A percentile compares a stretch with the other conserved stretches of the same genome.
Evolutionary conservation across 1,140 invertebrate genomes (phyloP).

Genomic region (Drosophila nasuta): DNA sequence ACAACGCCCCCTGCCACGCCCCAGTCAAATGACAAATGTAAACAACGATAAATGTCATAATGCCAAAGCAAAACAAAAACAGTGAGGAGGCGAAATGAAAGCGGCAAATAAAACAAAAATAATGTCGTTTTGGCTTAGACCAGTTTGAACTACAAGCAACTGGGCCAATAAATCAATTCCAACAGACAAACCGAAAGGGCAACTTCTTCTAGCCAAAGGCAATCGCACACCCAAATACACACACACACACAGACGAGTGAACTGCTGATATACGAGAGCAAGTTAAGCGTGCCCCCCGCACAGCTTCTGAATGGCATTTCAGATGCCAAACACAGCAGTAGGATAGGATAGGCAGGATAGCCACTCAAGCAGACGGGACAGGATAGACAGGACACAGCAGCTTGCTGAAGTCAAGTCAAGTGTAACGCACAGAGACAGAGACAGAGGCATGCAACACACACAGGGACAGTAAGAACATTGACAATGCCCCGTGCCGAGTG

Average conservation of each 20-base stretch:
- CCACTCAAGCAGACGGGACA: conserved; percentile 55
- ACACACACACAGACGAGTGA: not conserved
- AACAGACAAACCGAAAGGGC: conserved; percentile 45
- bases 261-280: conserved; percentile 12
- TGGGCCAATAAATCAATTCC: conserved; percentile 78
- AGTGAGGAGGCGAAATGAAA: not conserved
- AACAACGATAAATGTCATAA: conserved; percentile 58
- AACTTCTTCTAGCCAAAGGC: conserved; percentile 26
- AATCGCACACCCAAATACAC: not conserved
- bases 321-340: conserved; percentile 66
- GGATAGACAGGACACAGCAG: conserved; percentile 46
- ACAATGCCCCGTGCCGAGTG: conserved; percentile 56
- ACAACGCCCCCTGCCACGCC: conserved; percentile 1
- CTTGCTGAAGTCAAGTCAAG: conserved; percentile 62
- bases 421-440: conserved; percentile 35
- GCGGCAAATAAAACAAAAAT: conserved; percentile 39
- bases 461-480: conserved; percentile 26
- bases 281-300: not conserved
- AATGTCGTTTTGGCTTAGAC: conserved; percentile 30
- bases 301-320: conserved; percentile 59
- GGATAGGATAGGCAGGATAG: conserved; percentile 58
- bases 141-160: conserved; percentile 42
- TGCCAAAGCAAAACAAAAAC: conserved; percentile 33
- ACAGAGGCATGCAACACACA: conserved; percentile 1
- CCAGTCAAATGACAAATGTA: conserved; percentile 33